Base-by-base conservation (phyloP, 2,888 invertebrate genomes). In the Myopa tessellatipennis region DNA sequence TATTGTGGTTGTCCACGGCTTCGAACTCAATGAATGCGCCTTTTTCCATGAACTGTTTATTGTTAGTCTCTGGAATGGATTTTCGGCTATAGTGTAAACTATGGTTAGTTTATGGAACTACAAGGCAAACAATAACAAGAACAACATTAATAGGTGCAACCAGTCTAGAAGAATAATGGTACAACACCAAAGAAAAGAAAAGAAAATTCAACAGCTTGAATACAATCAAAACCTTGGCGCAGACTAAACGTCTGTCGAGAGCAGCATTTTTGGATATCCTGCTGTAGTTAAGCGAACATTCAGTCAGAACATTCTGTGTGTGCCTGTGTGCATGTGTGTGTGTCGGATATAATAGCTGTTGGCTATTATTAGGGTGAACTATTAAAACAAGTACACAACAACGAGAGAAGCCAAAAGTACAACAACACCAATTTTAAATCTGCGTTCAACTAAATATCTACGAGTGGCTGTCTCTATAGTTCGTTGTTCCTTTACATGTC, bases 281-380 rank as follows among this genome's bases (percentile, higher is more conserved):
- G 58, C 16, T 38, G 72, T 40, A 60, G 38, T 60, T 60, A 38
- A 40, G 34, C 60, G 12, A n/a, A n/a, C n/a, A n/a, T n/a, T 7
- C 45, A 10, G 58, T 18, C 38, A 34, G 36, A 40, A 18, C 50
- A 16, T 52, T 50, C n/a, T 40, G 65, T 45, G 63, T 45, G 50
- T 18, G 63, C 26, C 1, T 14, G 38, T 34, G 12, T 36, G 14
- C 26, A 26, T 38, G 14, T 65, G 65, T 38, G 12, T 65, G 14
- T 38, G 3, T 38, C 14, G 36, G 40, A n/a, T 14, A 52, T 52
- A 74, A 74, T 74, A 50, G 74, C 74, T 74, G 14, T 52, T 63
- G 74, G 74, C 74, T 74, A 52, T 74, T 74, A 74, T 74, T 74
- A 74, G 65, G 74, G 18, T 16, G 38, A 45, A 34, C 50, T 50